Base-by-base conservation (phyloP, 1,140 invertebrate genomes). In the Muscidifurax raptorellus region DNA sequence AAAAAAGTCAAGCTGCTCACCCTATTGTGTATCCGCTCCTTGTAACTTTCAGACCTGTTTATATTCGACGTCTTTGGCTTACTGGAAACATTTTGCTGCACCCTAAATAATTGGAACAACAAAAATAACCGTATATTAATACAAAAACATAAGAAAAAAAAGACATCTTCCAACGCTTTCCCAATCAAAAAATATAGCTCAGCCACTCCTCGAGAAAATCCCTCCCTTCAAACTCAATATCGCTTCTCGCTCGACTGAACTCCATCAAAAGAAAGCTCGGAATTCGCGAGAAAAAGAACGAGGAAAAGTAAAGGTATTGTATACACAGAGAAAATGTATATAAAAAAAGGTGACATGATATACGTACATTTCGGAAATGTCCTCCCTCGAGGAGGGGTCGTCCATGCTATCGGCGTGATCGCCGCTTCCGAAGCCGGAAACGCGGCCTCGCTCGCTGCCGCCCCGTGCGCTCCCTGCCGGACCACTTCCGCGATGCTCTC, bases 41-140 rank as follows among this genome's bases (percentile, higher is more conserved):
- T 95, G 90, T 95, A 95, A 92, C 94, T 95, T 90, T 95, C 94
- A 85, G 94, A 95, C 87, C 94, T 92, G 86, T 94, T 94, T 90
- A 95, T 95, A 86, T 94, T 94, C 86, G 93, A 93, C 81, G 92
- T 92, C 87, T 94, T 93, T 93, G 92, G 92, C 90, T 93, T 93
- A 90, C 89, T 92, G 88, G 92, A 91, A 90, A 92, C 88, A 93
- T 92, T 92, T 93, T 94, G 92, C 88, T 93, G 92, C 89, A 93
- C 91, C 92, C 92, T 93, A 85, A 87, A 88, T 87, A 59, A 80
- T 69, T 27, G 30, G 15, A 59, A 59, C 12, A 47, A 22, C 52
- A 36, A 22, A 79, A 87, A 66, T 82, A 88, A 88, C 22, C 64
- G 32, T 86, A 89, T 87, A 89, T 90, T 79, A 87, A 86, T 85